Evolutionary conservation across 2,888 invertebrate genomes (phyloP), one percentile per base, ranked within the genome.

Genomic region (Melieria omissa): DNA sequence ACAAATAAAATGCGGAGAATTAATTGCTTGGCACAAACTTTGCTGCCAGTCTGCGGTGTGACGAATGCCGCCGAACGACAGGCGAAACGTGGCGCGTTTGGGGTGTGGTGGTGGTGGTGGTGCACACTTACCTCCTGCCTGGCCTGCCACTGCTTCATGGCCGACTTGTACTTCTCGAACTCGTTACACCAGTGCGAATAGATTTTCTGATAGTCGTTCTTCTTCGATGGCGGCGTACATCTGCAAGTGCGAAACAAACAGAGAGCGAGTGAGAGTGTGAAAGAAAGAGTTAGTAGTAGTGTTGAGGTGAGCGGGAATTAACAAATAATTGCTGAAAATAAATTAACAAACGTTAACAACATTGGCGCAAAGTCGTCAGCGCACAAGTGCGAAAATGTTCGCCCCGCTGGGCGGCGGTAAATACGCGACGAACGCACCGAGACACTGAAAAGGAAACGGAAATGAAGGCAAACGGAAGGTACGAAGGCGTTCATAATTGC

Each of bases 111-210:
- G 55, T 55, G 55, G n/a, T n/a, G n/a, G n/a, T n/a, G n/a, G n/a
- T n/a, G n/a, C n/a, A 62, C 71, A 89, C 90, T 90, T 88, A 96
- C 96, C 89, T 95, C 94, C 90, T 97, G 96, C 85, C 95, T 96
- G 83, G 93, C 90, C 87, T 97, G 96, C 97, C 97, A 97, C 76
- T 93, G 93, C 86, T 96, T 96, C 96, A 97, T 96, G 65, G 96
- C 97, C 75, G 93, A 92, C 89, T 98, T 98, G 88, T 98, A 98
- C 87, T 96, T 96, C 87, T 98, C 97, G 86, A 98, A 98, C 88
- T 98, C 97, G 87, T 97, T 95, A 88, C 98, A 98, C 98, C 98
- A 98, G 87, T 98, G 97, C 42, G 97, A 95, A 88, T 98, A 98
- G 79, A 97, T 95, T 88, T 96, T 95, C 88, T 96, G 96, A 85